A percentile compares a stretch with the other conserved stretches of the same genome.
Conservation (phyloP, 2,888 invertebrate genomes). For the Lasioglossum zephyrum region DNA sequence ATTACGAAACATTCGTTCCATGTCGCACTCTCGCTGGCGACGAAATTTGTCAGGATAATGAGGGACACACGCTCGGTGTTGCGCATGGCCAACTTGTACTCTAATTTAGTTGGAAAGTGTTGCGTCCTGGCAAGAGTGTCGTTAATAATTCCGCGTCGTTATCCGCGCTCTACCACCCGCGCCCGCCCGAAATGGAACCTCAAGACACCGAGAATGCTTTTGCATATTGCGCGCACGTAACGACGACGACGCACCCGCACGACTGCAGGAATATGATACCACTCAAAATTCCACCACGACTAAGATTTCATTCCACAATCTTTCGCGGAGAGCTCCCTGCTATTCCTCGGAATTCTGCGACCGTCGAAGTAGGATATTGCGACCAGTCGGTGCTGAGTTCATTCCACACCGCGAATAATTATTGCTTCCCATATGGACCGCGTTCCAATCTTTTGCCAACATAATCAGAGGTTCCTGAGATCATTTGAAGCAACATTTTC, state of each 20-base stretch:
- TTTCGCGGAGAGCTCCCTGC: slow-evolving; percentile 16
- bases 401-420: slow-evolving; percentile 39
- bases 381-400: neutral
- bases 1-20: slow-evolving; percentile 16
- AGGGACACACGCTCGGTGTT: slow-evolving; percentile 47
- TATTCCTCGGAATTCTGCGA: slow-evolving; percentile 15
- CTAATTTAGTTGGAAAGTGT: slow-evolving; percentile 72
- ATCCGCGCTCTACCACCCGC: slow-evolving; percentile 45
- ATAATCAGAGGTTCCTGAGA: no score
- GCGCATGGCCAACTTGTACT: slow-evolving; percentile 63
- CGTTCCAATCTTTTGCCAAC: neutral
- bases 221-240: slow-evolving; percentile 60
- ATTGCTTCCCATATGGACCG: slow-evolving; percentile 4
- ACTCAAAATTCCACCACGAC: slow-evolving; percentile 34
- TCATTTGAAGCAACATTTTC: no score
- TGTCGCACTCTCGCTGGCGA: neutral
- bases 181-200: slow-evolving; percentile 58
- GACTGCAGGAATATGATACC: slow-evolving; percentile 39
- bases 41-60: slow-evolving; percentile 70
- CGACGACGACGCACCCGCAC: slow-evolving; percentile 1
- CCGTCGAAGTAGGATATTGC: slow-evolving; percentile 24
- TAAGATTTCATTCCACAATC: slow-evolving; percentile 43
- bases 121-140: slow-evolving; percentile 60
- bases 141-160: slow-evolving; percentile 72
- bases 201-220: slow-evolving; percentile 48